Evolutionary conservation across 2,113 vertebrate species (phyloP).

Genomic region (Hemichromis elongatus): DNA sequence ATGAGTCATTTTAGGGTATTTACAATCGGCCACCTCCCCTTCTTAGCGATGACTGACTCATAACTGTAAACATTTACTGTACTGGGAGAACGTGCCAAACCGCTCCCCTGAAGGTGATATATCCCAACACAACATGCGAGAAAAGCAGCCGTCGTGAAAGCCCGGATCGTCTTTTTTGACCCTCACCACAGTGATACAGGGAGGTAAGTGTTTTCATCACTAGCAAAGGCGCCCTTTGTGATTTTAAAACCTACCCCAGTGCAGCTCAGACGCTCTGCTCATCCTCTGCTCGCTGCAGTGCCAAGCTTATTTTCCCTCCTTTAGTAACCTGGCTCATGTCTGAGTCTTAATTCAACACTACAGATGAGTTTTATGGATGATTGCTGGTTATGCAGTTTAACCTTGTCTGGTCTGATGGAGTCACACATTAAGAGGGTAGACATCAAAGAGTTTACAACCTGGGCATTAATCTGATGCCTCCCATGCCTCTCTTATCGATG

Average conservation of each 20-base stretch:
- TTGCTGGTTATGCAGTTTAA: constrained; percentile 27
- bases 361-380: constrained; percentile 18
- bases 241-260: neutral
- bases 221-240: constrained; percentile 1
- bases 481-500: constrained; percentile 56
- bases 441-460: constrained; percentile 47
- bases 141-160: constrained; percentile 45
- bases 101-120: constrained; percentile 35
- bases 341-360: neutral
- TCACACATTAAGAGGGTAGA: constrained; percentile 17
- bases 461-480: constrained; percentile 57
- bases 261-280: neutral
- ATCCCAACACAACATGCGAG: constrained; percentile 41
- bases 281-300: neutral
- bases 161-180: constrained; percentile 33
- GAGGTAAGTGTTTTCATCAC: constrained; percentile 53
- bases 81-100: constrained; percentile 42
- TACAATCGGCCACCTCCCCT: constrained; percentile 12
- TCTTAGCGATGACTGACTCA: constrained; percentile 49
- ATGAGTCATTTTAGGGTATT: constrained; percentile 47
- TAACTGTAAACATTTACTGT: constrained; percentile 64
- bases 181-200: constrained; percentile 26
- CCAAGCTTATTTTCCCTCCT: neutral
- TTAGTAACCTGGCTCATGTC: neutral
- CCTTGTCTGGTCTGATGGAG: constrained; percentile 35